These are phyloP conservation scores for Tetropium fuscum DNA, from an alignment of 2,888 invertebrate genomes.

Conservation along the genomic window DNA sequence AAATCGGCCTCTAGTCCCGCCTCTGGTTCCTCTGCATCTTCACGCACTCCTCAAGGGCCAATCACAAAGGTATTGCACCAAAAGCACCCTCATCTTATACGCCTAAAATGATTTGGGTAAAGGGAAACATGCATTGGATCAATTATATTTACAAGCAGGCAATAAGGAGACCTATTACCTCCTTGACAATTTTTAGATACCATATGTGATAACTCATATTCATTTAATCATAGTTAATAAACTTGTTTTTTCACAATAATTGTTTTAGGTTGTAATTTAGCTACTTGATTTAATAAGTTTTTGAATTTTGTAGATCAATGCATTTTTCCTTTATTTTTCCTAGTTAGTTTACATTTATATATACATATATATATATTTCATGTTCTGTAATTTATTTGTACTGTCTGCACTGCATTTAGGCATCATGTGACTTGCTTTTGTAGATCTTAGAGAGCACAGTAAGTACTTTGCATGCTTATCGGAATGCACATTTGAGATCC, in stretches of 20 bases:
- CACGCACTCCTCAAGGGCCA: constrained; percentile 82
- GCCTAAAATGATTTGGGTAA: constrained; percentile 1
- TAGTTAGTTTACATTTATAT: neutral
- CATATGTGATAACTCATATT: no score
- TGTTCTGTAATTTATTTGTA: constrained; percentile 17
- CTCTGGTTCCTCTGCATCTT: constrained; percentile 68
- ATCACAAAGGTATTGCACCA: constrained; percentile 88
- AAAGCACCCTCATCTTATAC: constrained; percentile 23
- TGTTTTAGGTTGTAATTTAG: no score
- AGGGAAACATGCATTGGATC: constrained; percentile 33
- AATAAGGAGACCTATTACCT: no score
- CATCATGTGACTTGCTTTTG: constrained; percentile 28
- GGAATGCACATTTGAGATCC: constrained; percentile 4
- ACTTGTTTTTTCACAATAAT: no score
- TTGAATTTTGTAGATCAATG: no score
- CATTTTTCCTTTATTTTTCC: constrained; percentile 5
- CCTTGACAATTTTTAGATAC: no score
- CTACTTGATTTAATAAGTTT: no score
- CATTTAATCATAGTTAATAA: no score
- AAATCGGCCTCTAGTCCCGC: constrained; percentile 84
- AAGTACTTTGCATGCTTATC: constrained; percentile 22
- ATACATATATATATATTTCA: no score
- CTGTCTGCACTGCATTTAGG: constrained; percentile 25
- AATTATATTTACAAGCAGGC: neutral
- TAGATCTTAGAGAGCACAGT: constrained; percentile 29